A percentile compares a stretch with the other conserved stretches of the same genome.
Conservation (phyloP, 2,113 vertebrate genomes). For the Tautogolabrus adspersus region DNA sequence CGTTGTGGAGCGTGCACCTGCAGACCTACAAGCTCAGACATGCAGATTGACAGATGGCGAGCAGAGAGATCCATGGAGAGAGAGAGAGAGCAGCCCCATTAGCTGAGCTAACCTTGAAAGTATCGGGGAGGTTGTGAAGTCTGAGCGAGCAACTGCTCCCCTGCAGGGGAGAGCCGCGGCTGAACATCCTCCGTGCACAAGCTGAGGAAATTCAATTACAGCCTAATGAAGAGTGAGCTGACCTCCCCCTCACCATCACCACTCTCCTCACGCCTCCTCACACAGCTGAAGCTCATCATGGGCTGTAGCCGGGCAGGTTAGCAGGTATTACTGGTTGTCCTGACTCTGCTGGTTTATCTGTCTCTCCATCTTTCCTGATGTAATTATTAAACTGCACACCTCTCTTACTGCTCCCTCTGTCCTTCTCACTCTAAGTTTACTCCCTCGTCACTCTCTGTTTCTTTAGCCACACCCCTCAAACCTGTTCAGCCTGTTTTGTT, state of each 20-base stretch:
- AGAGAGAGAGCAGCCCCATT: slow-evolving; percentile 50
- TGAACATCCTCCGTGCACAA: slow-evolving; percentile 55
- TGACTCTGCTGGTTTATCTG: background rate
- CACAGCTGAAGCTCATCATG: slow-evolving; percentile 48
- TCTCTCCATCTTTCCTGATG: background rate
- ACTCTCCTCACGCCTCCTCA: background rate
- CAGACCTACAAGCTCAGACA: slow-evolving; percentile 24
- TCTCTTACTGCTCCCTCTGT: background rate
- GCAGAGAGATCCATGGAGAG: slow-evolving; percentile 35
- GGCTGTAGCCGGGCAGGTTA: slow-evolving; percentile 42
- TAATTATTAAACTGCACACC: background rate
- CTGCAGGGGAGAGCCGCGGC: slow-evolving; percentile 52
- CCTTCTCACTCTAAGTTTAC: background rate
- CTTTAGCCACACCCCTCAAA: too few species aligned
- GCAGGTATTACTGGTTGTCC: slow-evolving; percentile 27
- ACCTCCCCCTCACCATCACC: slow-evolving; percentile 47
- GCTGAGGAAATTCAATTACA: slow-evolving; percentile 73
- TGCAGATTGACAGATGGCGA: slow-evolving; percentile 56
- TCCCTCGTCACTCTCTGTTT: background rate
- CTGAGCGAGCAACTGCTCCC: slow-evolving; percentile 42
- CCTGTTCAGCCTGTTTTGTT: too few species aligned
- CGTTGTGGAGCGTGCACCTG: background rate
- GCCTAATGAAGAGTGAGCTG: slow-evolving; percentile 74
- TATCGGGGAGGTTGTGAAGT: slow-evolving; percentile 49
- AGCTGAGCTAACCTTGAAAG: slow-evolving; percentile 72